A percentile compares a stretch with the other conserved stretches of the same genome.
phyloP scores from a whole-genome alignment of 2,113 vertebrate genomes.

The Elanus axillaris region DNA sequence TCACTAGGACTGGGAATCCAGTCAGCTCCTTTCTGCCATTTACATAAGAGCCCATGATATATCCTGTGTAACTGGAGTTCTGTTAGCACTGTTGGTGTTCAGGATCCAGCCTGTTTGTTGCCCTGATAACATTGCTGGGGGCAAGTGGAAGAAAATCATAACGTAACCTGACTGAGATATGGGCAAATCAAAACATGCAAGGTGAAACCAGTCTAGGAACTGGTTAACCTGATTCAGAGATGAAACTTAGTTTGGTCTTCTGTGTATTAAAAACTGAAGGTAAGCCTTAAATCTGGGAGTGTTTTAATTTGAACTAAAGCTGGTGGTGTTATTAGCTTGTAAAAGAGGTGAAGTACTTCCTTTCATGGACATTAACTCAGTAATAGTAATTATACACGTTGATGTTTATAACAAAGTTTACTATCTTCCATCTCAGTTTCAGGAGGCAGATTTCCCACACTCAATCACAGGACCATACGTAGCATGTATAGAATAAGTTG shows the following conservation, averaged over 20 bases:
- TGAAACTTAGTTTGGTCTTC: background rate
- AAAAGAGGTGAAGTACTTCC: background rate
- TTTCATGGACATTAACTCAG: background rate
- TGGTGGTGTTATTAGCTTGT: background rate
- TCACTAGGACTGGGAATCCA: background rate
- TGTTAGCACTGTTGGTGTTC: background rate
- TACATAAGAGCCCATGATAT: background rate
- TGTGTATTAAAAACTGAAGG: background rate
- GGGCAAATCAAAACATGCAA: background rate
- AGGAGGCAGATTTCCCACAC: background rate
- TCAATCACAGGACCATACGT: fast-evolving
- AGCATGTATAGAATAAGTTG: background rate
- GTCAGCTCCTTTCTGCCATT: background rate
- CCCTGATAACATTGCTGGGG: background rate
- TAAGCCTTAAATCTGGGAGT: background rate
- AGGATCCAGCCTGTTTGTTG: background rate
- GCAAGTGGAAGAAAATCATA: background rate
- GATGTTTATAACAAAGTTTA: background rate
- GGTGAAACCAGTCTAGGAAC: background rate
- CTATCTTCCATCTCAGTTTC: background rate
- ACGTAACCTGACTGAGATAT: background rate
- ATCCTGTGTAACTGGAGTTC: background rate
- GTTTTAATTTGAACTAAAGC: background rate
- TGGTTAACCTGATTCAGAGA: background rate
- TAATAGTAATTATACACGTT: background rate